Evolutionary conservation across 2,113 vertebrate species (phyloP), one percentile per base, ranked within the genome.

Genomic region (Nyctereutes procyonoides): DNA sequence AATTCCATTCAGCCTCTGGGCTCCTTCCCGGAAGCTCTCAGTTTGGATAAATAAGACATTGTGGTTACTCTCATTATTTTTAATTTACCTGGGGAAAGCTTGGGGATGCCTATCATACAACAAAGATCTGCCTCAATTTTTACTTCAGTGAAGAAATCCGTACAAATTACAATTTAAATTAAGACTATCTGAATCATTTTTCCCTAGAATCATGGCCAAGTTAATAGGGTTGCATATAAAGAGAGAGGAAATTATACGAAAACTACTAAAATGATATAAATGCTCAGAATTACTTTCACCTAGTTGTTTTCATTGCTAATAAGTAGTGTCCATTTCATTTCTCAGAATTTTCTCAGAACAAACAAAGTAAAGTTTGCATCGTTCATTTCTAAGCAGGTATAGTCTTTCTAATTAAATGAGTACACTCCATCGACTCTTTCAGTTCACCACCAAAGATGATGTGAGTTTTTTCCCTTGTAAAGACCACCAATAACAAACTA

Each of bases 301-400:
- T 84, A 16, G 20, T 73, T 69, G 20, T 88, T 95, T 93, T 93
- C 48, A 24, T 38, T 76, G 62, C 14, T 84, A 17, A 51, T 38
- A 69, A 30, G 30, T 32, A 24, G 5, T 69, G 17, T 12, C 43
- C 16, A 10, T 60, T 60, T 88, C 43, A 86, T 84, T 95, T 71
- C 43, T 80, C 28, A 86, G 35, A 93, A 95, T 82, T 60, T 26
- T 79, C 71, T 95, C 20, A 58, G 67, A 62, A 65, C 63, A 87
- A 90, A 88, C 10, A 24, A 77, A 90, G 26, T 83, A 56, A 77
- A 90, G 43, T 88, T 86, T 62, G 35, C 58, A 19, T 62, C n/a
- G 63, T 32, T 90, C 51, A 32, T 65, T 93, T 97, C 58, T 24
- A 71, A 76, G 58, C 56, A 11, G 60, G 69, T 80, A 14, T 8